Evolutionary conservation across 2,888 invertebrate genomes (phyloP), one percentile per base, ranked within the genome.

Genomic region (Stenurella melanura): DNA sequence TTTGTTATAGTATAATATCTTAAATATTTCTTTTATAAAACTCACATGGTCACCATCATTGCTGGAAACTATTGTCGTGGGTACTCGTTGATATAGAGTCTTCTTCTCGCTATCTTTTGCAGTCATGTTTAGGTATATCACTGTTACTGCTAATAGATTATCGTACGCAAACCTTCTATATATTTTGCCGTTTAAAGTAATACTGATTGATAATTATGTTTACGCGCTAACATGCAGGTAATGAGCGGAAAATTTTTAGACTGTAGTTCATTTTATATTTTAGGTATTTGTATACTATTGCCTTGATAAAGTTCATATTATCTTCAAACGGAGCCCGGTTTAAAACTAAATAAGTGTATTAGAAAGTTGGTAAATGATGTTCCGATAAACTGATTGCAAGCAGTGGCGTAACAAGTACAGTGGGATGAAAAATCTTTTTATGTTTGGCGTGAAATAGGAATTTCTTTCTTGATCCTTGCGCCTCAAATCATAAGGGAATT

Each of bases 31-130:
- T 64, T n/a, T 42, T 42, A 34, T n/a, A 69, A 57, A 19, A 21
- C 67, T 73, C 26, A 76, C 76, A 42, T 67, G 38, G 34, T 76
- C 72, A 1, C 38, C 54, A 38, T 69, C 60, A 12, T 54, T 19
- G n/a, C 18, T 58, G 21, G 76, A 67, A 21, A 76, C 42, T 0
- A 76, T 42, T 4, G 76, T 76, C n/a, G 76, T 73, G 12, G 76
- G 76, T 18, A 76, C 68, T 58, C 56, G 17, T 15, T 10, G 17
- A 30, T 61, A 69, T 15, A 7, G 2, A 18, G 18, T 17, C 30
- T 57, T 69, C 34, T 34, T 18, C 30, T 58, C 38, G 5, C 30
- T 57, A 34, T 34, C 34, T 19, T 56, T 38, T 12, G 30, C 7
- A 12, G 5, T 17, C 69, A 69, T 69, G 50, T 50, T 50, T n/a